phyloP scores from a whole-genome alignment of 2,797 vertebrate genomes.

The Thaleichthys pacificus region DNA sequence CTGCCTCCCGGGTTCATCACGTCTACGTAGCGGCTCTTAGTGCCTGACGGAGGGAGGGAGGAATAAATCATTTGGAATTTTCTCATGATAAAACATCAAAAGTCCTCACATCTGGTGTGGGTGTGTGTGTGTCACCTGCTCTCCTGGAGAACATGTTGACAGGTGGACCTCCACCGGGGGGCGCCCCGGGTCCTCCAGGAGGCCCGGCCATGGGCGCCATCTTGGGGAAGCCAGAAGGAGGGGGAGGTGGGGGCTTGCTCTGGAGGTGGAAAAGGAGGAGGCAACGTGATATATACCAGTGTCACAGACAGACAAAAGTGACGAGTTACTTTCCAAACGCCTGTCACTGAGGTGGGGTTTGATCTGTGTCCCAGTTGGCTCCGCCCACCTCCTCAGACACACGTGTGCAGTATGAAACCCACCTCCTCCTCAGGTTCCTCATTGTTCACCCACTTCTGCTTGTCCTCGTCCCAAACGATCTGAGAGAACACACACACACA shows the following conservation, averaged over 20 bases:
- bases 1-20: constrained; percentile 85
- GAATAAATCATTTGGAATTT: background rate
- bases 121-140: constrained; percentile 81
- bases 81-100: background rate
- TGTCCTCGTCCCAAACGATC: constrained; percentile 96
- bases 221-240: constrained; percentile 84
- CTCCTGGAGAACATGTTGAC: constrained; percentile 94
- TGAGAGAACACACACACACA: constrained; percentile 53
- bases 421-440: constrained; percentile 98
- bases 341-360: too few species aligned
- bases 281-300: background rate
- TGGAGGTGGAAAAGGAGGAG: constrained; percentile 46
- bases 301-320: background rate
- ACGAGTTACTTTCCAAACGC: background rate
- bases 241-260: constrained; percentile 88
- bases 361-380: background rate
- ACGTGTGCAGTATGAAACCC: constrained; percentile 1
- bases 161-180: constrained; percentile 68
- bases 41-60: constrained; percentile 59
- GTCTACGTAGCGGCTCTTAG: constrained; percentile 89
- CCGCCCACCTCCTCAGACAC: background rate
- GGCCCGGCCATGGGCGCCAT: constrained; percentile 64
- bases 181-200: constrained; percentile 63
- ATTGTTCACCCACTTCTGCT: constrained; percentile 90
- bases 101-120: too few species aligned